These are phyloP conservation scores for Cryptosula pallasiana DNA, from an alignment of 2,888 invertebrate species.

Conservation along the genomic window DNA sequence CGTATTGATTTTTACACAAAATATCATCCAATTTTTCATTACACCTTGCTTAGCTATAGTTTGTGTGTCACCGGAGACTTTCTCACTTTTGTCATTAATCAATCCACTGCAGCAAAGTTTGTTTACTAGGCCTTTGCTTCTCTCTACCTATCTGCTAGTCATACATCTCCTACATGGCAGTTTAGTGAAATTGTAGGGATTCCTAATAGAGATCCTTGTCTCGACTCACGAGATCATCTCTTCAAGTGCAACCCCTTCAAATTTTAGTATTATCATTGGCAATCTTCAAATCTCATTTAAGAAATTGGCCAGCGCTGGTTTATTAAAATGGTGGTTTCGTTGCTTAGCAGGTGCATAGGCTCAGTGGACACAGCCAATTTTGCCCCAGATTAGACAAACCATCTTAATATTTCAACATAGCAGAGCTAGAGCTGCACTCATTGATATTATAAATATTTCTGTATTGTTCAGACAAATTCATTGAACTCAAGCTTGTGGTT, in stretches of 20 bases:
- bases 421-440: neutral
- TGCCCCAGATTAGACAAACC: neutral
- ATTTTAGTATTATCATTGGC: no score
- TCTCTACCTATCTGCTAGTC: no score
- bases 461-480: neutral
- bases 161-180: no score
- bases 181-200: no score
- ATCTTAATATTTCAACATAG: neutral
- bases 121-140: no score
- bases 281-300: no score
- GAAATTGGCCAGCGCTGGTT: no score
- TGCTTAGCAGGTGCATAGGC: neutral
- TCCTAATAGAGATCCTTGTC: no score
- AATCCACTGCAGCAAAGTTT: no score
- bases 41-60: slow-evolving; percentile 10
- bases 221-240: no score
- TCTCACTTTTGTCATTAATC: no score
- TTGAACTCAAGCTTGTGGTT: neutral
- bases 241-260: no score
- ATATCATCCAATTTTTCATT: slow-evolving; percentile 24
- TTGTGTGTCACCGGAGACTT: neutral
- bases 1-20: slow-evolving; percentile 22
- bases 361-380: neutral
- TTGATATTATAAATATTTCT: neutral
- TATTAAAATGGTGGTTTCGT: neutral